A percentile compares a stretch with the other conserved stretches of the same genome.
Conservation (phyloP, 2,113 vertebrate genomes). For the Megaceryle maxima region DNA sequence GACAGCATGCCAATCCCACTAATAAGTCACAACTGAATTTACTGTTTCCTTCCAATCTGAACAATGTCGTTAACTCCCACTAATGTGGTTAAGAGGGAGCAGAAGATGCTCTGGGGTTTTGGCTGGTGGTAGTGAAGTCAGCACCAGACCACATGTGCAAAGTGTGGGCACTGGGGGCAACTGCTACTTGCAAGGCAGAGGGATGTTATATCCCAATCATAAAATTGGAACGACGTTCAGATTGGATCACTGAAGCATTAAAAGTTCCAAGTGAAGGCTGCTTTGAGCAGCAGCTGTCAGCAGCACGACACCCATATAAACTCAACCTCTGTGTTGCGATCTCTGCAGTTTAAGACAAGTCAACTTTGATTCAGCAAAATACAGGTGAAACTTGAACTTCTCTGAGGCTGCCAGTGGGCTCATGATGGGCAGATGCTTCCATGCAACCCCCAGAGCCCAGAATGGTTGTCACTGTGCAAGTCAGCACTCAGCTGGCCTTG, state of each 20-base stretch:
- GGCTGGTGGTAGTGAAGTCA: not conserved
- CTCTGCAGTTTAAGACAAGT: not conserved
- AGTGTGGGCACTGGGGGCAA: not conserved
- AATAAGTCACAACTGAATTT: conserved; percentile 36
- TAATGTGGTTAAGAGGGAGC: conserved; percentile 46
- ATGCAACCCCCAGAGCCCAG: not conserved
- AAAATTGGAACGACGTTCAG: fast-evolving
- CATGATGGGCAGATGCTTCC: not conserved
- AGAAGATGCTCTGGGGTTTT: conserved; percentile 24
- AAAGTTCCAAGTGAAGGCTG: fast-evolving
- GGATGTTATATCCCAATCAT: not conserved
- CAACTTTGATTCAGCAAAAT: not conserved
- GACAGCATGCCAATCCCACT: not conserved
- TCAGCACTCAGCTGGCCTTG: not conserved
- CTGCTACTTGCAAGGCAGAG: not conserved
- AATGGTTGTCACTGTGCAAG: not conserved
- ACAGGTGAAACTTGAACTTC: not conserved
- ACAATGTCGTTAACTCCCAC: not conserved
- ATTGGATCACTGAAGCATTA: not conserved
- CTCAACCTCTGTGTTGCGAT: not conserved
- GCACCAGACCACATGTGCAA: not conserved
- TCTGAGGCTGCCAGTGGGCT: not conserved
- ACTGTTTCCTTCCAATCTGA: conserved; percentile 16
- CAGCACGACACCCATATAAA: fast-evolving
- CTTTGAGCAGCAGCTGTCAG: not conserved